These are phyloP conservation scores for Vollenhovia emeryi DNA, from an alignment of 1,140 invertebrate genomes.

Conservation along the genomic window DNA sequence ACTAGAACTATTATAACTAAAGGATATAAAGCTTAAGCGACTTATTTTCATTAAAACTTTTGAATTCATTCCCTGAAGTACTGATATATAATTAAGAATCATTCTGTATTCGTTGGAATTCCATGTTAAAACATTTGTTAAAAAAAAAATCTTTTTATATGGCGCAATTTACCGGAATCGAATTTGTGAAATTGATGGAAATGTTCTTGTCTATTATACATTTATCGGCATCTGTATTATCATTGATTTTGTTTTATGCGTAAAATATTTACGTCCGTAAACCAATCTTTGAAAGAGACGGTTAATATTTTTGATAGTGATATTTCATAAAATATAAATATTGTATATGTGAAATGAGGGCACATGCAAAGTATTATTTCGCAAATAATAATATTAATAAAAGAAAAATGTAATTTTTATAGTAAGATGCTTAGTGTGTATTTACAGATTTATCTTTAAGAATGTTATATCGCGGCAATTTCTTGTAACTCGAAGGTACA, in stretches of 20 bases:
- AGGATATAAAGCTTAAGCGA: not conserved
- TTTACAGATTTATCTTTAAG: slow-evolving; percentile 16
- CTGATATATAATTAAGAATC: not conserved
- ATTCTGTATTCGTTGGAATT: not conserved
- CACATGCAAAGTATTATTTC: slow-evolving; percentile 19
- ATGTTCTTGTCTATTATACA: slow-evolving; percentile 6
- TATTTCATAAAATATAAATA: slow-evolving; percentile 34
- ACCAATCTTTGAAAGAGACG: not conserved
- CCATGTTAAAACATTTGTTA: not conserved
- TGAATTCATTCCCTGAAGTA: not conserved
- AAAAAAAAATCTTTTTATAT: slow-evolving; percentile 21
- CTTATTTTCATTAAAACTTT: not conserved
- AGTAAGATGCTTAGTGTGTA: not conserved
- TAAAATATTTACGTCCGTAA: slow-evolving; percentile 7
- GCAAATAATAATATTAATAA: slow-evolving; percentile 11
- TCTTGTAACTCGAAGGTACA: not conserved
- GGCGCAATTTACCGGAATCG: not conserved
- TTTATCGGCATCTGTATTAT: not conserved
- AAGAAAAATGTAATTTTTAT: slow-evolving; percentile 11
- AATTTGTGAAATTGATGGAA: not conserved
- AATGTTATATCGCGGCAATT: not conserved
- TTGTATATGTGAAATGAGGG: not conserved
- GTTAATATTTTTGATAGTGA: slow-evolving; percentile 51
- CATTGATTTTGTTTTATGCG: not conserved
- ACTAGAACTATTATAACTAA: not conserved